phyloP scores from a whole-genome alignment of 2,113 vertebrate species.

The Genyomyrus donnyi region DNA sequence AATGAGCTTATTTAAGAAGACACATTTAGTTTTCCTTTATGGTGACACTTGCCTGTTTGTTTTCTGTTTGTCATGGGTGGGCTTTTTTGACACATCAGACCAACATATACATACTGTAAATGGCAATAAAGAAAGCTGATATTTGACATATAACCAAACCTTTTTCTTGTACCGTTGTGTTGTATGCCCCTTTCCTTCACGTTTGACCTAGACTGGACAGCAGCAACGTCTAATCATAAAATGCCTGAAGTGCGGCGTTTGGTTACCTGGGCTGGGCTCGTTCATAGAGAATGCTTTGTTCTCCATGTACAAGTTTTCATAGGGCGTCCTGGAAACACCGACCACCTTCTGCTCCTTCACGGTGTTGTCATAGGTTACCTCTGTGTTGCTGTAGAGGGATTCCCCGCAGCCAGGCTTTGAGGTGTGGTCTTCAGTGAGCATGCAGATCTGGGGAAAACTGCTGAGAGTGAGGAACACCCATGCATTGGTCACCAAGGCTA shows the following conservation, averaged over 20 bases:
- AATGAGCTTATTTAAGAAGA: background rate
- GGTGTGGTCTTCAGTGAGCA: slow-evolving; percentile 47
- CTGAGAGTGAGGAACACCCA: slow-evolving; percentile 77
- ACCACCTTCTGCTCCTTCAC: slow-evolving; percentile 68
- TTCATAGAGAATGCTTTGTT: slow-evolving; percentile 95
- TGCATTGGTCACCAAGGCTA: slow-evolving; percentile 77
- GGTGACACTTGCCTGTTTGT: background rate
- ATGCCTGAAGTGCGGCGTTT: background rate
- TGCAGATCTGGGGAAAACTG: slow-evolving; percentile 75
- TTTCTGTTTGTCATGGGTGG: background rate
- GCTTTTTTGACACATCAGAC: background rate
- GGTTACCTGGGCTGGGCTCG: slow-evolving; percentile 71
- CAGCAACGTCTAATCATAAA: background rate
- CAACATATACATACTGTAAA: background rate
- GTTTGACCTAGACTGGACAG: background rate
- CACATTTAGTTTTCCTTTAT: background rate
- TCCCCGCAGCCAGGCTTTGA: slow-evolving; percentile 50
- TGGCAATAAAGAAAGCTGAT: background rate
- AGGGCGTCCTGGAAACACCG: slow-evolving; percentile 26
- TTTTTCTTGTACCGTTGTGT: background rate
- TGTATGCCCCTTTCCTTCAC: background rate
- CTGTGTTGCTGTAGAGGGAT: slow-evolving; percentile 61
- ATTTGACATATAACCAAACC: background rate
- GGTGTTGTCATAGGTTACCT: slow-evolving; percentile 84
- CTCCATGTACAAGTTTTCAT: slow-evolving; percentile 81